These are phyloP conservation scores for Sminthopsis crassicaudata DNA, from an alignment of 2,113 vertebrate species.

Conservation along the genomic window DNA sequence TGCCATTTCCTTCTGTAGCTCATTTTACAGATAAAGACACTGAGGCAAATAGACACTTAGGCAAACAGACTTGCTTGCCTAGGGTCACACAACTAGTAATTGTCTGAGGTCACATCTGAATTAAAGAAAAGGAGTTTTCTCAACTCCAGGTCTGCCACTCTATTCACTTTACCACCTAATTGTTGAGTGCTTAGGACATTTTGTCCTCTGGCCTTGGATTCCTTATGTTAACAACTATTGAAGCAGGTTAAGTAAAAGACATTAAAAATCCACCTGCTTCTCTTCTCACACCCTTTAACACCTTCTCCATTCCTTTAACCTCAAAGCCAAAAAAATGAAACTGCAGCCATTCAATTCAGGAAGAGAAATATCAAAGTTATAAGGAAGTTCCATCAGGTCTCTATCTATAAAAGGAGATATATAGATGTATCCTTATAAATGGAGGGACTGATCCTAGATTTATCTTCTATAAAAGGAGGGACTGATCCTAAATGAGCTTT, in stretches of 20 bases:
- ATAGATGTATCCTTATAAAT: too few relatives aligned
- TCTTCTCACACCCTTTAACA: neutral
- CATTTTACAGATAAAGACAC: neutral
- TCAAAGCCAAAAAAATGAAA: neutral
- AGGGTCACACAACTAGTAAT: neutral
- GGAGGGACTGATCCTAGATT: too few relatives aligned
- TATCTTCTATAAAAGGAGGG: neutral
- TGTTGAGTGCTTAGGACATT: neutral
- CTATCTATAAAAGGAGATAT: neutral
- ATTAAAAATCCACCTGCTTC: neutral
- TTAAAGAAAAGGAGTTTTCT: neutral
- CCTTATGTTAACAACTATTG: neutral
- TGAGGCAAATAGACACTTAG: neutral
- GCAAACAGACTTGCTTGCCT: neutral
- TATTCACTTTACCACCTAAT: neutral
- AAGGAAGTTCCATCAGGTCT: neutral
- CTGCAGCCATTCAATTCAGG: neutral
- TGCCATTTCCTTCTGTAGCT: neutral
- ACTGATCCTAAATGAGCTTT: neutral
- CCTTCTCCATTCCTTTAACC: neutral
- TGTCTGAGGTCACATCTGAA: too few relatives aligned
- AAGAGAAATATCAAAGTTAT: neutral
- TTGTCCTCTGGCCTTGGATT: neutral
- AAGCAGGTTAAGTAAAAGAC: neutral
- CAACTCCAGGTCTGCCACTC: neutral